A percentile compares a stretch with the other conserved stretches of the same genome.
phyloP scores from a whole-genome alignment of 1,140 invertebrate species.

The Doryteuthis pealeii region DNA sequence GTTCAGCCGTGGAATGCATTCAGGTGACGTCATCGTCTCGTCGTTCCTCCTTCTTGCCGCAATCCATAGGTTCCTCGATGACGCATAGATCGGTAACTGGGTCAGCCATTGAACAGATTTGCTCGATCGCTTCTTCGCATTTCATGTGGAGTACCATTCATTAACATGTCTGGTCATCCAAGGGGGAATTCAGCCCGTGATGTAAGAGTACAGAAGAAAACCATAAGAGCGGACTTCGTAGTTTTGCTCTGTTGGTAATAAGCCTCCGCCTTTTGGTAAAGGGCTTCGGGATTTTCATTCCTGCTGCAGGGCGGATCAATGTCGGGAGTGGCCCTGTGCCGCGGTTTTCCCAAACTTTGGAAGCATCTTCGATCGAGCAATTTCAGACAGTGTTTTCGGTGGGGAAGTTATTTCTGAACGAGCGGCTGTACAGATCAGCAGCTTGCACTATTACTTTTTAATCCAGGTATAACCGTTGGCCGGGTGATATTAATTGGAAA shows the following conservation, averaged over 20 bases:
- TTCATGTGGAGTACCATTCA: not conserved
- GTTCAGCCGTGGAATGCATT: too few relatives aligned
- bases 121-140: not conserved
- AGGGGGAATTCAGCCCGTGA: not conserved
- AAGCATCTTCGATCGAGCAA: not conserved
- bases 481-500: not conserved
- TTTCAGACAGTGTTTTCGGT: not conserved
- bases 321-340: not conserved
- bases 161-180: not conserved
- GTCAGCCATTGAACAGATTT: not conserved
- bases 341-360: not conserved
- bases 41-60: too few relatives aligned
- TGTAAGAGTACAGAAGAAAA: too few relatives aligned
- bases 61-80: not conserved
- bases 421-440: not conserved
- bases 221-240: not conserved
- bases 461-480: not conserved
- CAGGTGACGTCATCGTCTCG: too few relatives aligned
- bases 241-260: not conserved
- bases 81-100: not conserved
- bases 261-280: not conserved
- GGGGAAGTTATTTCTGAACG: not conserved
- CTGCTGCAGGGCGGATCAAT: not conserved
- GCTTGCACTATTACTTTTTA: not conserved
- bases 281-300: not conserved